Evolutionary conservation across 2,888 invertebrate species (phyloP).

Genomic region (Pelosia muscerda): DNA sequence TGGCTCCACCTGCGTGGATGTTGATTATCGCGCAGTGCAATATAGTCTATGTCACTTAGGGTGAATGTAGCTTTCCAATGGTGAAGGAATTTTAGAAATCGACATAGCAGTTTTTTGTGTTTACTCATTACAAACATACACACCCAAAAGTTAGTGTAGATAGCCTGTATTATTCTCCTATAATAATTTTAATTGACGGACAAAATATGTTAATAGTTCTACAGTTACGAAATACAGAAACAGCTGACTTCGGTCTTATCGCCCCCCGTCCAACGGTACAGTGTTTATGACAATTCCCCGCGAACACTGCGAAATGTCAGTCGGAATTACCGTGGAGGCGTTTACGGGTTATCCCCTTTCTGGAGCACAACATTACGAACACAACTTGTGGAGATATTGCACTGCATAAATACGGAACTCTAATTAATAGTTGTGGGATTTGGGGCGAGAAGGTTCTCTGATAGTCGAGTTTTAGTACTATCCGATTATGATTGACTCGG

Average conservation of each 20-base stretch:
- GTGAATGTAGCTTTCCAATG: too few species aligned
- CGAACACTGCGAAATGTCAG: slow-evolving; percentile 59
- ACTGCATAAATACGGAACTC: slow-evolving; percentile 3
- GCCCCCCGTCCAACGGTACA: slow-evolving; percentile 59
- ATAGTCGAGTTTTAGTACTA: background rate
- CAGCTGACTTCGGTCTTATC: slow-evolving; percentile 44
- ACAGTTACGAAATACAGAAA: slow-evolving; percentile 22
- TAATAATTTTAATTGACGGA: background rate
- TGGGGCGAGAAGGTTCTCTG: slow-evolving; percentile 3
- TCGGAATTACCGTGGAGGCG: slow-evolving; percentile 59
- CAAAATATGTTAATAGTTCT: slow-evolving; percentile 20
- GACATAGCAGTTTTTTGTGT: too few species aligned
- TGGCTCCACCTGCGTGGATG: too few species aligned
- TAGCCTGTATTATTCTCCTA: background rate
- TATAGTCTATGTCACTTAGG: too few species aligned
- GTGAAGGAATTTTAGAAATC: too few species aligned
- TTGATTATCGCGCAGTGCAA: too few species aligned
- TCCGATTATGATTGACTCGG: slow-evolving; percentile 10
- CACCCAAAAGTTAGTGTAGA: background rate
- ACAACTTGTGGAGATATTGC: slow-evolving; percentile 34
- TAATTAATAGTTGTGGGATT: slow-evolving; percentile 21
- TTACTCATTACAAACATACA: too few species aligned
- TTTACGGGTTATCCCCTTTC: slow-evolving; percentile 58
- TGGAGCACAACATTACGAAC: slow-evolving; percentile 42
- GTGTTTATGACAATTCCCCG: slow-evolving; percentile 64